Evolutionary conservation across 2,797 vertebrate genomes (phyloP).

Genomic region (Pseudotriccus pelzelni): DNA sequence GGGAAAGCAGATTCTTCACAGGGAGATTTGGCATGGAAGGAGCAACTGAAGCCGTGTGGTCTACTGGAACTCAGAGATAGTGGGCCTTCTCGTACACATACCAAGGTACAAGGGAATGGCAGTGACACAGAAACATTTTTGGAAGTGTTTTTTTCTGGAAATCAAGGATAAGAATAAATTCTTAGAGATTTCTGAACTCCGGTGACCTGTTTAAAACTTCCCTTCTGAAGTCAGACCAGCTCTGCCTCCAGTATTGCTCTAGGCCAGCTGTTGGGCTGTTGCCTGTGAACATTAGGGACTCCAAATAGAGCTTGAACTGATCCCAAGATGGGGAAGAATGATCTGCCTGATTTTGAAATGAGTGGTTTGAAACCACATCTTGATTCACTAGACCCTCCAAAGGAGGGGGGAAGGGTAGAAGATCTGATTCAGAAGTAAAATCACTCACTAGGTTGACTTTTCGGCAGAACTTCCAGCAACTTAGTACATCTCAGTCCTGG

Average conservation of each 20-base stretch:
- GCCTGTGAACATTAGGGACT: background rate
- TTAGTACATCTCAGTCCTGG: background rate
- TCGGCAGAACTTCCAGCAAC: background rate
- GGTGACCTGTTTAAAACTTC: background rate
- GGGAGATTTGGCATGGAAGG: background rate
- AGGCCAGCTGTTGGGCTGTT: background rate
- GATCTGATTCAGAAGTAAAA: background rate
- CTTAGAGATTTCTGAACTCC: background rate
- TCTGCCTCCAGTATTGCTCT: background rate
- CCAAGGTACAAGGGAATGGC: background rate
- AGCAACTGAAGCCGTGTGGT: background rate
- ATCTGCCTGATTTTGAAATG: background rate
- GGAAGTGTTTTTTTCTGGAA: background rate
- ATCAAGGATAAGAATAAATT: background rate
- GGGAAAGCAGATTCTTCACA: background rate
- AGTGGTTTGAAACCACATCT: background rate
- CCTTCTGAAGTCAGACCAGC: background rate
- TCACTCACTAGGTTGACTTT: background rate
- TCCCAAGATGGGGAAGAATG: background rate
- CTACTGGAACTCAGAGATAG: background rate
- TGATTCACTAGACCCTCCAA: background rate
- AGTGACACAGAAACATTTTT: rapidly evolving
- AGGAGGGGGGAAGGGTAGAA: background rate
- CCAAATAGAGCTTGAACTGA: background rate
- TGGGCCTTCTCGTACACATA: rapidly evolving